phyloP scores from a whole-genome alignment of 2,888 invertebrate species.

The Tethea ocularis region DNA sequence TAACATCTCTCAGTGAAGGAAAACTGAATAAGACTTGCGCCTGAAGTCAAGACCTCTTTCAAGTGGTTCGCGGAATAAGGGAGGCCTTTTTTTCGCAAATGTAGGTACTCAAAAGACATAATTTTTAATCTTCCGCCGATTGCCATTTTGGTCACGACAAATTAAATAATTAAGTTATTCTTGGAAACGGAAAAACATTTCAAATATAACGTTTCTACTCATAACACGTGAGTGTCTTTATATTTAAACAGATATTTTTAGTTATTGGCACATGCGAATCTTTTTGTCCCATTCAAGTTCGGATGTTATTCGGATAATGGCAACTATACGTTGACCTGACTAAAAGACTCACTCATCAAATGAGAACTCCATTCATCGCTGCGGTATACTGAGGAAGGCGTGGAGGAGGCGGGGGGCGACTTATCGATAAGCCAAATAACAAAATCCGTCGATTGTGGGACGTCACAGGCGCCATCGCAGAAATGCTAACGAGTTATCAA shows the following conservation, averaged over 20 bases:
- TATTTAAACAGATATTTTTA: conserved; percentile 26
- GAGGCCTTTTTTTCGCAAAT: no score
- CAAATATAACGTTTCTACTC: neutral
- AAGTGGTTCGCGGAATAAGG: no score
- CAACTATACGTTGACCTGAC: conserved; percentile 1
- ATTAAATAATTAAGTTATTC: neutral
- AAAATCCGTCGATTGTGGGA: conserved; percentile 53
- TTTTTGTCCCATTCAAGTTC: neutral
- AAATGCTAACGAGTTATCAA: conserved; percentile 80
- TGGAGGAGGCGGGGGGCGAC: no score
- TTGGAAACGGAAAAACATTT: neutral
- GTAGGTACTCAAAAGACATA: no score
- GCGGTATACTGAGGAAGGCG: conserved; percentile 24
- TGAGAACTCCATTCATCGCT: conserved; percentile 8
- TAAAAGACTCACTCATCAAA: conserved; percentile 5
- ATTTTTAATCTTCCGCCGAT: no score
- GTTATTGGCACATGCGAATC: conserved; percentile 17
- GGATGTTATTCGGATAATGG: neutral
- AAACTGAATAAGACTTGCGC: no score
- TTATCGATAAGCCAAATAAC: conserved; percentile 52
- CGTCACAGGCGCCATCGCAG: conserved; percentile 78
- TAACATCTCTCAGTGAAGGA: no score
- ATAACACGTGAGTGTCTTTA: neutral
- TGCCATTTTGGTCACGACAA: no score
- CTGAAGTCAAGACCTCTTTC: no score